Conservation (phyloP, 2,113 vertebrate genomes). For the Corythornis madagascariensis region DNA sequence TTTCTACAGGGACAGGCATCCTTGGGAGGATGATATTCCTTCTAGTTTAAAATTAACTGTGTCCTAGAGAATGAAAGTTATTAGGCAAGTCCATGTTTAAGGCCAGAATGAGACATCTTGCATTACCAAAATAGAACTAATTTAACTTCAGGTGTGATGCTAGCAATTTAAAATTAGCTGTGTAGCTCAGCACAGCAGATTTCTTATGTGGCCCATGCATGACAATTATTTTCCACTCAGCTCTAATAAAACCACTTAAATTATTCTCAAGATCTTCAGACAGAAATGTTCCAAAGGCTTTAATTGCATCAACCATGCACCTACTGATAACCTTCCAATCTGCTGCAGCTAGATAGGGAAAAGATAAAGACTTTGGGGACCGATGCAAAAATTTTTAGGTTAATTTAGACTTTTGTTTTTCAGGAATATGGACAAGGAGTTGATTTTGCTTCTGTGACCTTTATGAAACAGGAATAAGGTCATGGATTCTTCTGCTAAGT, state of each 20-base stretch:
- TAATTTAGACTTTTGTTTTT: not conserved
- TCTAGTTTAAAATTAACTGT: not conserved
- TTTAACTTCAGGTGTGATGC: not conserved
- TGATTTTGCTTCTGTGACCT: not conserved
- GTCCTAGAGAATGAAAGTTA: not conserved
- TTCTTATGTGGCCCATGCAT: not conserved
- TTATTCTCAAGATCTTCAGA: not conserved
- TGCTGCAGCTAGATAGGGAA: not conserved
- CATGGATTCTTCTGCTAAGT: not conserved
- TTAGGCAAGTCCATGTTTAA: not conserved
- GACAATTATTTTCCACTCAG: not conserved
- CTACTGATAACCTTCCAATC: not conserved
- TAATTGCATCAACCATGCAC: not conserved
- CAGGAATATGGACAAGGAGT: not conserved
- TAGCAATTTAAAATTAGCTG: not conserved
- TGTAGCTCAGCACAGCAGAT: not conserved
- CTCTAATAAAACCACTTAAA: not conserved
- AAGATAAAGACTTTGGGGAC: not conserved
- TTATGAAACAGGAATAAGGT: not conserved
- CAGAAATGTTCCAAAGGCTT: not conserved
- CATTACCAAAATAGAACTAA: not conserved
- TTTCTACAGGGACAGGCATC: conserved; percentile 14
- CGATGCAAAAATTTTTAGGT: not conserved
- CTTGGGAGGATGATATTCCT: not conserved
- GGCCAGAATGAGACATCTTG: not conserved